Conservation (phyloP, 1,140 invertebrate species). For the Atta colombica region DNA sequence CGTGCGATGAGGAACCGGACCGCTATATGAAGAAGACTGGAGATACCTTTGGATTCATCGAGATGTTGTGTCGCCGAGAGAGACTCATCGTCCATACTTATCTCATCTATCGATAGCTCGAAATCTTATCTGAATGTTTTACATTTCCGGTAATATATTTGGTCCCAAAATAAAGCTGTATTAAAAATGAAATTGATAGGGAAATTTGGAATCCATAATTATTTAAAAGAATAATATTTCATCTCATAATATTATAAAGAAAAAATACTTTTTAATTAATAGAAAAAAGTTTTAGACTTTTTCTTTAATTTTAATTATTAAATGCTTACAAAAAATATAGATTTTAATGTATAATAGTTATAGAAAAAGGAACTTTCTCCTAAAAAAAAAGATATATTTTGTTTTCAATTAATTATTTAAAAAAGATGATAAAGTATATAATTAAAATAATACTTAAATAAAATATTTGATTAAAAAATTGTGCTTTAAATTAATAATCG, state of each 20-base stretch:
- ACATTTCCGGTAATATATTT: constrained; percentile 12
- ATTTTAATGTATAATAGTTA: neutral
- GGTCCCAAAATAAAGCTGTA: neutral
- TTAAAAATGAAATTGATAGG: neutral
- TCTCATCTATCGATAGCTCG: constrained; percentile 76
- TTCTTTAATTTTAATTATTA: neutral
- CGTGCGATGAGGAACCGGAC: constrained; percentile 58
- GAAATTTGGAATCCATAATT: neutral
- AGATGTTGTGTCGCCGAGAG: constrained; percentile 47
- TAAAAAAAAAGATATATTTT: neutral
- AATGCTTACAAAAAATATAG: neutral
- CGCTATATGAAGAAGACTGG: constrained; percentile 7
- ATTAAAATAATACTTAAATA: neutral
- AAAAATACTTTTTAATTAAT: neutral
- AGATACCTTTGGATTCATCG: constrained; percentile 17
- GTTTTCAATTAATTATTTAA: neutral
- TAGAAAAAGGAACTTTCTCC: neutral
- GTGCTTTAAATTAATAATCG: neutral
- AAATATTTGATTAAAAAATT: neutral
- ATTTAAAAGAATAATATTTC: neutral
- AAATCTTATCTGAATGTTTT: constrained; percentile 40
- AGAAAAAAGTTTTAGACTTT: neutral
- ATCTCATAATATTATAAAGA: neutral
- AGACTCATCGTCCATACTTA: constrained; percentile 72
- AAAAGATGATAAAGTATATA: neutral